A percentile compares a stretch with the other conserved stretches of the same genome.
Evolutionary conservation across 30 jellyfish, hydroid and myxozoan species (phyloP).

Genomic region (Pelagia noctiluca): DNA sequence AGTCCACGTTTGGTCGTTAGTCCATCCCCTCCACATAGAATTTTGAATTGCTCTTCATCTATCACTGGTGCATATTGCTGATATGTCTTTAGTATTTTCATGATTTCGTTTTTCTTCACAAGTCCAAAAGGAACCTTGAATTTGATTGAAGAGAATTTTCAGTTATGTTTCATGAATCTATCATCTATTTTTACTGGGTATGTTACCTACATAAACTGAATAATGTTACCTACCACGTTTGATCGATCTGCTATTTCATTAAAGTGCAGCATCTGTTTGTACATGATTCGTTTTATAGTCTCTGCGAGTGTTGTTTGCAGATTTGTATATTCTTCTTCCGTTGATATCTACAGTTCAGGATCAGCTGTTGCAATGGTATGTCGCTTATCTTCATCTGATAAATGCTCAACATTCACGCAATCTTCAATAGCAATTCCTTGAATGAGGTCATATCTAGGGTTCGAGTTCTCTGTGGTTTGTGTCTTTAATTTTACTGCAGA

Average conservation of each 20-base stretch:
- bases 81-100: not conserved
- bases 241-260: not conserved
- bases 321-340: not conserved
- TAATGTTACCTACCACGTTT: not conserved
- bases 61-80: not conserved
- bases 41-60: not conserved
- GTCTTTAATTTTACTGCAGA: not conserved
- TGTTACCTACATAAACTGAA: not conserved
- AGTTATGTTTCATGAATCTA: not conserved
- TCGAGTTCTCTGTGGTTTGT: not conserved
- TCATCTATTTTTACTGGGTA: not conserved
- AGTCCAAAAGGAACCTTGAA: conserved; percentile 2
- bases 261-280: conserved; percentile 5
- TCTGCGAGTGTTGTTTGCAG: not conserved
- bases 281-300: conserved; percentile 2
- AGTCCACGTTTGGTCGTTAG: not conserved
- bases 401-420: conserved; percentile 7
- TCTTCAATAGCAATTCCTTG: not conserved
- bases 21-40: not conserved
- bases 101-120: not conserved
- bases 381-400: not conserved
- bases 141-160: too few relatives aligned
- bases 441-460: not conserved
- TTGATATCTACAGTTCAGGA: not conserved
- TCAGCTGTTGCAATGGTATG: not conserved